Evolutionary conservation across 1,140 invertebrate species (phyloP).

Genomic region (Halotydeus destructor): DNA sequence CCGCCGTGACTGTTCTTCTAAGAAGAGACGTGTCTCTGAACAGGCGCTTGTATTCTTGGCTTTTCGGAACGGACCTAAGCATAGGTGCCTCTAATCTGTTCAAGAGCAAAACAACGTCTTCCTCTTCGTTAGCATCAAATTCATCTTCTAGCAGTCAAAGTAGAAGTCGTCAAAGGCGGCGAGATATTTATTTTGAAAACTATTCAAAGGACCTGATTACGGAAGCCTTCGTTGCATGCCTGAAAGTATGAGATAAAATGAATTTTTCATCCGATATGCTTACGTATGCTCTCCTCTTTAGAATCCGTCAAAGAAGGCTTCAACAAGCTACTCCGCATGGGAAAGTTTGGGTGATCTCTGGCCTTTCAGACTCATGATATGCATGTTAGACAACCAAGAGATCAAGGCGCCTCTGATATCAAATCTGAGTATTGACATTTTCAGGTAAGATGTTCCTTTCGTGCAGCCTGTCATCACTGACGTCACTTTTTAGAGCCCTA

Average conservation of each 20-base stretch:
- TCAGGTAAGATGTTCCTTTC: conserved; percentile 35
- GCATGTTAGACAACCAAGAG: conserved; percentile 68
- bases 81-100: too few species aligned
- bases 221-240: conserved; percentile 27
- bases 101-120: neutral
- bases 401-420: conserved; percentile 65
- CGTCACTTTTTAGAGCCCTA: conserved; percentile 2
- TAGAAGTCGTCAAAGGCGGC: conserved; percentile 16
- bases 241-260: conserved; percentile 21
- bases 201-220: conserved; percentile 40
- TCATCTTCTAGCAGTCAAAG: conserved; percentile 17
- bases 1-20: conserved; percentile 58
- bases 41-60: conserved; percentile 58
- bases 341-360: conserved; percentile 42
- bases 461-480: conserved; percentile 5
- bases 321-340: too few species aligned
- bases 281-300: neutral
- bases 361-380: conserved; percentile 63
- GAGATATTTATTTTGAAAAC: conserved; percentile 43
- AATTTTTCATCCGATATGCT: neutral
- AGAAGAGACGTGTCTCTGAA: conserved; percentile 80
- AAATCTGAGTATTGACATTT: conserved; percentile 61
- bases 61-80: conserved; percentile 42
- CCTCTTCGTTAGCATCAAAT: neutral
- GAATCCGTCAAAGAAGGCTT: too few species aligned